Percentiles rank a stretch among this genome's conserved stretches.
Evolutionary conservation across 1,140 invertebrate genomes (phyloP).

Genomic region (Lepidurus packardi): DNA sequence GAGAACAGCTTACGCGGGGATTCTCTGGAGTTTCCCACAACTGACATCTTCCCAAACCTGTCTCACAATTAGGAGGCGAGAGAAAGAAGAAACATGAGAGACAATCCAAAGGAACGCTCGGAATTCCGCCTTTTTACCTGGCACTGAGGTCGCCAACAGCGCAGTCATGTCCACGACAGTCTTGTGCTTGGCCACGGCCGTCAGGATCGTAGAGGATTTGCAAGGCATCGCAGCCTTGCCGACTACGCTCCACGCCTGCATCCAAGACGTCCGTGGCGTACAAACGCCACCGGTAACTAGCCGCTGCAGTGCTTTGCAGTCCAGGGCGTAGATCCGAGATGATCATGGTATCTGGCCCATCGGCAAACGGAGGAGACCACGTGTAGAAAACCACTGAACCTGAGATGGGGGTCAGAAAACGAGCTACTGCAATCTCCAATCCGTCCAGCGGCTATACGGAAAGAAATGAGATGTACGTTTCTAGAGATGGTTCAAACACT

Average conservation of each 20-base stretch:
- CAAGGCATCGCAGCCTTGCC: slow-evolving; percentile 69
- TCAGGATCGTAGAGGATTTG: slow-evolving; percentile 79
- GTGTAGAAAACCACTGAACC: slow-evolving; percentile 71
- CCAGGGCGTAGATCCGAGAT: slow-evolving; percentile 56
- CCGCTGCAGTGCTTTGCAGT: slow-evolving; percentile 45
- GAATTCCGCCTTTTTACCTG: slow-evolving; percentile 44
- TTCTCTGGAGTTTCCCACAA: slow-evolving; percentile 44
- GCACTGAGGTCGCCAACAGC: slow-evolving; percentile 64
- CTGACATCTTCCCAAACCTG: slow-evolving; percentile 57
- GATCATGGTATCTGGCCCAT: slow-evolving; percentile 62
- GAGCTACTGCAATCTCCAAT: slow-evolving; percentile 73
- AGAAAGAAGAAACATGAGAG: slow-evolving; percentile 49
- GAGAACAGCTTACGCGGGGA: slow-evolving; percentile 39
- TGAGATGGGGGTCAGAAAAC: slow-evolving; percentile 68
- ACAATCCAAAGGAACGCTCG: slow-evolving; percentile 42
- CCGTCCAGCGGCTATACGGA: slow-evolving; percentile 58
- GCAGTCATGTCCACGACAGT: slow-evolving; percentile 67
- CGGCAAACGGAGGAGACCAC: slow-evolving; percentile 56
- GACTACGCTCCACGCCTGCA: slow-evolving; percentile 51
- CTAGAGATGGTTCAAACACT: background rate
- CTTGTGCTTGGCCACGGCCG: slow-evolving; percentile 53
- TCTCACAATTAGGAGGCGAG: slow-evolving; percentile 45
- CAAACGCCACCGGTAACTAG: slow-evolving; percentile 80
- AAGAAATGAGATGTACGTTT: slow-evolving; percentile 29
- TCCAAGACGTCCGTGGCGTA: slow-evolving; percentile 85